Percentiles rank a stretch among this genome's conserved stretches.
These are phyloP conservation scores for Cerceris ruficornis DNA, from an alignment of 2,888 invertebrate genomes.

Conservation along the genomic window DNA sequence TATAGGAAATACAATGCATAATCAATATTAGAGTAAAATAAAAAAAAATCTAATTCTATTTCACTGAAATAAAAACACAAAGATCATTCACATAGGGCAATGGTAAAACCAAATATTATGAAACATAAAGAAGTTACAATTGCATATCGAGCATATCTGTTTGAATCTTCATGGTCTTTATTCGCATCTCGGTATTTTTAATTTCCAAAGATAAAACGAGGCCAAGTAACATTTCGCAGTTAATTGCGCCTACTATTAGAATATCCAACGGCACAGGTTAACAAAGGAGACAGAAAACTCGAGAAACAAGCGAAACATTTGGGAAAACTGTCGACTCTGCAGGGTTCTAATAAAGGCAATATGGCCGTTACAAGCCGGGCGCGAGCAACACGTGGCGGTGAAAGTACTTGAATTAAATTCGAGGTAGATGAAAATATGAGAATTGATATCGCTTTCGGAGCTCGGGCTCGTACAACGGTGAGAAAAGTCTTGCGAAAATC, in stretches of 20 bases:
- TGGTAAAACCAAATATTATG: too few species aligned
- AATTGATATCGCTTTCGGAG: constrained; percentile 36
- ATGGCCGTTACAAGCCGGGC: constrained; percentile 13
- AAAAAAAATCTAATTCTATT: too few species aligned
- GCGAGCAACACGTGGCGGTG: constrained; percentile 34
- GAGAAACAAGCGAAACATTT: constrained; percentile 23
- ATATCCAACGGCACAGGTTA: not conserved
- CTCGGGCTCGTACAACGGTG: constrained; percentile 13
- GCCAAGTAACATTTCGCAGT: not conserved
- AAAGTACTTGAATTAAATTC: constrained; percentile 38
- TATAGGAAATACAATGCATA: too few species aligned
- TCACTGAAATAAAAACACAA: too few species aligned
- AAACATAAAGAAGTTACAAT: too few species aligned
- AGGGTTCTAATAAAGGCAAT: constrained; percentile 38
- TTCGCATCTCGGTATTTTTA: too few species aligned
- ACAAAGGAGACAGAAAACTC: not conserved
- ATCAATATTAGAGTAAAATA: too few species aligned
- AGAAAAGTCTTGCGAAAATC: constrained; percentile 10
- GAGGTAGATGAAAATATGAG: constrained; percentile 40
- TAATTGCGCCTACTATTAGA: not conserved
- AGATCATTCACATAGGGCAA: too few species aligned
- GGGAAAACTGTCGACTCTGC: constrained; percentile 18
- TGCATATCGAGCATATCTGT: too few species aligned
- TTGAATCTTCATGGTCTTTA: too few species aligned
- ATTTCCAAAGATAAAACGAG: not conserved